Percentiles rank a stretch among this genome's conserved stretches.
Evolutionary conservation across 2,888 invertebrate species (phyloP).

Genomic region (Eupelmus urozonus): DNA sequence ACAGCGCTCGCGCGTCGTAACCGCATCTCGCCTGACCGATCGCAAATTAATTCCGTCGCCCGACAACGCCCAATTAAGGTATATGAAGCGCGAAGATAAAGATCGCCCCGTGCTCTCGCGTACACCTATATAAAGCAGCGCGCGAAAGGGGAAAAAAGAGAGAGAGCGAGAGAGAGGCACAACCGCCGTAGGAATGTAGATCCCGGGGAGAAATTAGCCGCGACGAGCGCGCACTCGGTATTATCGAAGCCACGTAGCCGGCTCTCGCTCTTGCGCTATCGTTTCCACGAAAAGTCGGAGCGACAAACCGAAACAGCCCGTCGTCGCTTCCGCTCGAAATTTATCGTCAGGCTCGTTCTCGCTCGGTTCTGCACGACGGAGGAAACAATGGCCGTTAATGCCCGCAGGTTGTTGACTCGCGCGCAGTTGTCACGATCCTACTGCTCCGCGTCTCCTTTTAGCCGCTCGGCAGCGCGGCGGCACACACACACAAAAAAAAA

Average conservation of each 20-base stretch:
- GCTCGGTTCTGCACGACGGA: constrained; percentile 62
- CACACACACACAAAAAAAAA: constrained; percentile 4
- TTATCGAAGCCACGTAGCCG: constrained; percentile 12
- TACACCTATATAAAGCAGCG: not conserved
- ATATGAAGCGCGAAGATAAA: constrained; percentile 73
- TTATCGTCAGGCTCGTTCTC: constrained; percentile 61
- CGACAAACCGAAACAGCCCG: constrained; percentile 64
- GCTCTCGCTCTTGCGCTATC: constrained; percentile 60
- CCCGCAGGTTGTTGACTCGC: constrained; percentile 70
- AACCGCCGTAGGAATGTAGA: not conserved
- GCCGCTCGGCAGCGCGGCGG: constrained; percentile 1
- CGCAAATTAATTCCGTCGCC: constrained; percentile 72
- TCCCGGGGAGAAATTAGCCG: not conserved
- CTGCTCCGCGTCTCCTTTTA: constrained; percentile 28
- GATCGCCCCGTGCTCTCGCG: constrained; percentile 27
- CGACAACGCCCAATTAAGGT: constrained; percentile 72
- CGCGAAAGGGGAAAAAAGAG: constrained; percentile 6
- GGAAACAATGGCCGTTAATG: constrained; percentile 68
- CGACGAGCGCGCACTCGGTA: not conserved
- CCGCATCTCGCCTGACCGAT: constrained; percentile 64
- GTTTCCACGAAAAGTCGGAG: constrained; percentile 66
- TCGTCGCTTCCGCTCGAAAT: constrained; percentile 68
- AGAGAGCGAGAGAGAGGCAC: not conserved
- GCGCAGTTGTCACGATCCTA: constrained; percentile 50
- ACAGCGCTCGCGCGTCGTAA: constrained; percentile 31